These are phyloP conservation scores for Ips nitidus DNA, from an alignment of 1,140 invertebrate genomes.

Conservation along the genomic window DNA sequence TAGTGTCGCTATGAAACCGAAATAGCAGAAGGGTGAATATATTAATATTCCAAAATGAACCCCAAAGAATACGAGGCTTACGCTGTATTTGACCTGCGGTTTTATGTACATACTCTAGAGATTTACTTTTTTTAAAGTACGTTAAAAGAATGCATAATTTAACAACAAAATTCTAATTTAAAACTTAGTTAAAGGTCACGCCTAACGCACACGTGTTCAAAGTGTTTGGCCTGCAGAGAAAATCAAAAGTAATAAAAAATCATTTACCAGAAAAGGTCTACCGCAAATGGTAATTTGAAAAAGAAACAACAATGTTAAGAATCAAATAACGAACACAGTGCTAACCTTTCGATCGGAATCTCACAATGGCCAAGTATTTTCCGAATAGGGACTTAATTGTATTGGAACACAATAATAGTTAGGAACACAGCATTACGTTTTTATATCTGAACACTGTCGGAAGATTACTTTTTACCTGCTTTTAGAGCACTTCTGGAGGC, in stretches of 20 bases:
- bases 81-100: too few species aligned
- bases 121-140: too few species aligned
- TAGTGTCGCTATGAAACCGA: slow-evolving; percentile 28
- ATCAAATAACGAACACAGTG: slow-evolving; percentile 14
- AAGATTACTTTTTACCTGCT: slow-evolving; percentile 2
- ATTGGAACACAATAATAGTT: slow-evolving; percentile 13
- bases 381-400: slow-evolving; percentile 12
- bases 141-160: too few species aligned
- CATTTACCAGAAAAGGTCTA: too few species aligned
- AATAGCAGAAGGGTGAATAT: slow-evolving; percentile 34
- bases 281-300: background rate
- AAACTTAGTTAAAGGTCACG: too few species aligned
- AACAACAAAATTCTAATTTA: too few species aligned
- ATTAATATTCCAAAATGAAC: slow-evolving; percentile 32
- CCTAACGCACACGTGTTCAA: too few species aligned
- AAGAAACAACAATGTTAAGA: background rate
- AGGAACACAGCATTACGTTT: slow-evolving; percentile 15
- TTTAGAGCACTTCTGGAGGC: background rate
- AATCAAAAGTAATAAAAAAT: too few species aligned
- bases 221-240: too few species aligned
- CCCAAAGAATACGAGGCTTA: slow-evolving; percentile 7
- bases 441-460: slow-evolving; percentile 9
- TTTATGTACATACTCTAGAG: too few species aligned
- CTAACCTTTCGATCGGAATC: slow-evolving; percentile 16
- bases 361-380: slow-evolving; percentile 13